Evolutionary conservation across 2,888 invertebrate genomes (phyloP).

Genomic region (Pediacus dermestoides): DNA sequence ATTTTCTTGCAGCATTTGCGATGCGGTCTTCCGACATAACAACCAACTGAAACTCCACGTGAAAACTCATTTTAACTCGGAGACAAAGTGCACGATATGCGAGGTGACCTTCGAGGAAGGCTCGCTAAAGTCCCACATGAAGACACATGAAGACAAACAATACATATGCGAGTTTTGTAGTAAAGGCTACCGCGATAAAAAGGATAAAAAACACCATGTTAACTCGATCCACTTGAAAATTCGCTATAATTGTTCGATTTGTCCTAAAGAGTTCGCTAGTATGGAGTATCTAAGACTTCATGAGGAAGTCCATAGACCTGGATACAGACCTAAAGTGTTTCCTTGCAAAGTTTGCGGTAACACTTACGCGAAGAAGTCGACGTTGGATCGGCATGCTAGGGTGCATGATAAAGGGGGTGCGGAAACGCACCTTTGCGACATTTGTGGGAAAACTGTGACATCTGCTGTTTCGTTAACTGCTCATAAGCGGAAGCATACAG

Average conservation of each 20-base stretch:
- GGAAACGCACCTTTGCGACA: constrained; percentile 27
- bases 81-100: no score
- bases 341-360: constrained; percentile 37
- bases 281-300: constrained; percentile 45
- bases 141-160: no score
- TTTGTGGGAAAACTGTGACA: constrained; percentile 31
- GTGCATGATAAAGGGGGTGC: constrained; percentile 21
- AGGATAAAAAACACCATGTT: constrained; percentile 36
- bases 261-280: constrained; percentile 44
- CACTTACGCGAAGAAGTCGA: constrained; percentile 24
- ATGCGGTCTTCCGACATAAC: constrained; percentile 15
- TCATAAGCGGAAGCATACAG: constrained; percentile 41
- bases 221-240: constrained; percentile 34
- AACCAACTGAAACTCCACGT: constrained; percentile 19
- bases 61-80: no score
- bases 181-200: no score
- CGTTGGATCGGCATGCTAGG: constrained; percentile 2
- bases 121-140: no score
- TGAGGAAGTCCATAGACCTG: constrained; percentile 41
- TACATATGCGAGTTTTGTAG: no score
- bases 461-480: no score
- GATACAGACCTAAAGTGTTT: constrained; percentile 17
- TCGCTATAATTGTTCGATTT: no score
- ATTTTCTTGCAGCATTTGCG: constrained; percentile 19
- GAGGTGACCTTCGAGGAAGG: no score